These are phyloP conservation scores for Silurus meridionalis DNA, from an alignment of 2,113 vertebrate genomes.

Conservation along the genomic window DNA sequence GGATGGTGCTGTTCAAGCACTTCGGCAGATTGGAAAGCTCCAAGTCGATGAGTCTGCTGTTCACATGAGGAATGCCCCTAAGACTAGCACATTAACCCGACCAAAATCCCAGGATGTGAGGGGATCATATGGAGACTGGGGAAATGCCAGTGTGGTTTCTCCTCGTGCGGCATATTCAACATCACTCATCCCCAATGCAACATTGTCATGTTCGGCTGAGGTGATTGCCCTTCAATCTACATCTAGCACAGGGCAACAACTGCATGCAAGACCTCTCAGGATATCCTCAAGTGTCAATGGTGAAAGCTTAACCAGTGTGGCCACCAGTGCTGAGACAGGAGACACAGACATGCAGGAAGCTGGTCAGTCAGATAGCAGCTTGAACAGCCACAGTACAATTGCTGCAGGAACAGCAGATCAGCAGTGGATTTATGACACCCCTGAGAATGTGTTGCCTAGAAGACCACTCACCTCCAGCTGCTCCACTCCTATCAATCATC, in stretches of 20 bases:
- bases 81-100: constrained; percentile 64
- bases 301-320: constrained; percentile 60
- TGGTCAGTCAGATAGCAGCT: constrained; percentile 72
- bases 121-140: constrained; percentile 71
- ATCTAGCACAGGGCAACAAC: constrained; percentile 65
- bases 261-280: constrained; percentile 56
- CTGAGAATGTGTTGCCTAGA: constrained; percentile 70
- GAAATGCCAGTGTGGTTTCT: constrained; percentile 78
- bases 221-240: constrained; percentile 80
- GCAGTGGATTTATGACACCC: constrained; percentile 78
- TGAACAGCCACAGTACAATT: constrained; percentile 66
- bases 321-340: constrained; percentile 37
- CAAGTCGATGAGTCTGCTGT: constrained; percentile 77
- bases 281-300: constrained; percentile 51
- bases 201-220: constrained; percentile 81
- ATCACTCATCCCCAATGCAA: constrained; percentile 88
- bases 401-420: constrained; percentile 68
- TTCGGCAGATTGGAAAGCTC: constrained; percentile 73
- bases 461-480: constrained; percentile 77
- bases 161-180: constrained; percentile 87
- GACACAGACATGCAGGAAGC: constrained; percentile 60
- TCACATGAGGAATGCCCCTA: constrained; percentile 72
- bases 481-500: constrained; percentile 81
- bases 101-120: constrained; percentile 86
- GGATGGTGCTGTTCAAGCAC: constrained; percentile 54